Evolutionary conservation across 2,797 vertebrate genomes (phyloP), one percentile per base, ranked within the genome.

Genomic region (Hypotaenidia okinawae): DNA sequence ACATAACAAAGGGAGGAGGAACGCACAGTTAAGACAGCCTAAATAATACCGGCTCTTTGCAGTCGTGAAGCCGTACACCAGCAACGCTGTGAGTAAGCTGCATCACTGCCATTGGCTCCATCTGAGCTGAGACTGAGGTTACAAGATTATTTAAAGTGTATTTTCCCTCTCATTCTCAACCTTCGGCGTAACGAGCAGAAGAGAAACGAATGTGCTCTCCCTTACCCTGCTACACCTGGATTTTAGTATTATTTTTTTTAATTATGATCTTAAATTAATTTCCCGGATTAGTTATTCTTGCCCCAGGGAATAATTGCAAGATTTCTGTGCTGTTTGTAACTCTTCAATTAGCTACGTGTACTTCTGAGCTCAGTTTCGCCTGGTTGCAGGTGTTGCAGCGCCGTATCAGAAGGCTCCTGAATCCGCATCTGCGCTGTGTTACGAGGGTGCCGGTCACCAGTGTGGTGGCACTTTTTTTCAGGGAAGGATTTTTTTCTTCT

Each of bases 71-170:
- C 73, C 27, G 45, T 72, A 75, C 37, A 55, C 59, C 76, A 85
- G 79, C 68, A 72, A 35, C 33, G 9, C 87, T 78, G 33, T 72
- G 75, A 95, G 78, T 92, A 57, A 95, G 86, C 95, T 77, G 11
- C 62, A 89, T 94, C 75, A 45, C 58, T 89, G 79, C 84, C 30
- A 37, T 80, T 5, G 1, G 30, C 90, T 93, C 81, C 73, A 90
- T 77, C 73, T 81, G 67, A 72, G 84, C 66, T 61, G 45, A 79
- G 62, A 10, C 32, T 43, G 74, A 72, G 21, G 7, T 87, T 95
- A 95, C 89, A 93, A 95, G 76, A 66, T 52, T 52, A 52, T 52
- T 52, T 72, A 77, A 9, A 6, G 0, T 68, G 19, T 41, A 55
- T 94, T 88, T 95, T 87, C 24, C 30, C 4, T 85, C 64, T 91